Evolutionary conservation across 2,113 vertebrate genomes (phyloP).

Genomic region (Pseudonaja textilis): DNA sequence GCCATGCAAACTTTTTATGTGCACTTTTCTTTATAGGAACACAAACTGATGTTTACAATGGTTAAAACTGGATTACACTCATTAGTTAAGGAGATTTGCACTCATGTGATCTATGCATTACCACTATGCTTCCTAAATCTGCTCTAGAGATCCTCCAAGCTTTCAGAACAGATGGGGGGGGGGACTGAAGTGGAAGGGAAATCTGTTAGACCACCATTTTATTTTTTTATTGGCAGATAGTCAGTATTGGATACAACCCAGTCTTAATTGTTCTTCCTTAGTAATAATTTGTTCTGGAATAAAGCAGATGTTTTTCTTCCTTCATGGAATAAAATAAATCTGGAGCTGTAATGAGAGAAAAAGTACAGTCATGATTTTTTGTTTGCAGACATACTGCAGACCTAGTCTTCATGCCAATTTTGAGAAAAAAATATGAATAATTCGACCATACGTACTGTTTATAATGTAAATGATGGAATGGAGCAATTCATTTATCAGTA

Average conservation of each 20-base stretch:
- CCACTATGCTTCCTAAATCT: background rate
- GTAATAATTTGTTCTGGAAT: background rate
- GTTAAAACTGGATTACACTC: background rate
- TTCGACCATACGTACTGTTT: background rate
- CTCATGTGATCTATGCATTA: background rate
- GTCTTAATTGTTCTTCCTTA: background rate
- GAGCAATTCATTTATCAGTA: background rate
- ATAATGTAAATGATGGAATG: background rate
- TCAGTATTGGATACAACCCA: background rate
- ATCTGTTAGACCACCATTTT: background rate
- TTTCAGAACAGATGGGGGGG: background rate
- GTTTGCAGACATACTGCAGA: background rate
- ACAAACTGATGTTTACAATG: background rate
- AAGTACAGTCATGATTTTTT: background rate
- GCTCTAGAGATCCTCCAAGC: background rate
- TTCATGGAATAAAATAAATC: constrained; percentile 12
- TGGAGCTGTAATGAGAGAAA: background rate
- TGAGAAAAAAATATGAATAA: background rate
- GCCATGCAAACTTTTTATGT: background rate
- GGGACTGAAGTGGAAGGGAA: background rate
- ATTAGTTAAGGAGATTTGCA: background rate
- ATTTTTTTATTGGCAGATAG: background rate
- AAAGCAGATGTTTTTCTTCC: constrained; percentile 35
- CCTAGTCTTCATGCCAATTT: background rate
- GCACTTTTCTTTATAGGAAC: background rate